These are phyloP conservation scores for Macroglossus sobrinus DNA, from an alignment of 2,113 vertebrate species.

Conservation along the genomic window DNA sequence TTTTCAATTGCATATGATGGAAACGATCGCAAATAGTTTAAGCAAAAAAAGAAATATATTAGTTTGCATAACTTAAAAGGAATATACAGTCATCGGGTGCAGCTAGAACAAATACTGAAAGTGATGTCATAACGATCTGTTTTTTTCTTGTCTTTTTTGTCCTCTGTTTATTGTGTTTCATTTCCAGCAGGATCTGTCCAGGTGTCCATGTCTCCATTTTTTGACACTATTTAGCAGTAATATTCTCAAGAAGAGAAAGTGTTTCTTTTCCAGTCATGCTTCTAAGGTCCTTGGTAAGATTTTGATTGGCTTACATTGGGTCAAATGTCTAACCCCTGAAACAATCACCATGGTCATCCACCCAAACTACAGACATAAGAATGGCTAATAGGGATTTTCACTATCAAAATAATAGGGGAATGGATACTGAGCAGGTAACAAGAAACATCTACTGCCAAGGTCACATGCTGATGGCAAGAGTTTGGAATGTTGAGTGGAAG, in stretches of 20 bases:
- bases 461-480: not conserved
- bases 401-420: not conserved
- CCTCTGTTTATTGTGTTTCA: not conserved
- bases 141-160: not conserved
- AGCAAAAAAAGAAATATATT: not conserved
- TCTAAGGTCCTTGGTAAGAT: not conserved
- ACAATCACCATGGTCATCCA: not conserved
- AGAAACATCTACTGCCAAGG: not conserved
- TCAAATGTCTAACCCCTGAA: not conserved
- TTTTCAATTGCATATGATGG: not conserved
- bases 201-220: not conserved
- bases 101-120: not conserved
- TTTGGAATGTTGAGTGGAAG: not conserved
- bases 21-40: not conserved
- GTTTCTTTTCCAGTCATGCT: not conserved
- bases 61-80: not conserved
- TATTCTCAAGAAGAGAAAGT: not conserved
- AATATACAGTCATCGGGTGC: not conserved
- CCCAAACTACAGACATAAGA: not conserved
- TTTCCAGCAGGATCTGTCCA: not conserved
- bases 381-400: not conserved
- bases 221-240: not conserved
- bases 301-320: not conserved
- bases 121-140: not conserved
- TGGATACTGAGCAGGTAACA: not conserved